Evolutionary conservation across 2,888 invertebrate species (phyloP), one percentile per base, ranked within the genome.

Genomic region (Aethes cnicana): DNA sequence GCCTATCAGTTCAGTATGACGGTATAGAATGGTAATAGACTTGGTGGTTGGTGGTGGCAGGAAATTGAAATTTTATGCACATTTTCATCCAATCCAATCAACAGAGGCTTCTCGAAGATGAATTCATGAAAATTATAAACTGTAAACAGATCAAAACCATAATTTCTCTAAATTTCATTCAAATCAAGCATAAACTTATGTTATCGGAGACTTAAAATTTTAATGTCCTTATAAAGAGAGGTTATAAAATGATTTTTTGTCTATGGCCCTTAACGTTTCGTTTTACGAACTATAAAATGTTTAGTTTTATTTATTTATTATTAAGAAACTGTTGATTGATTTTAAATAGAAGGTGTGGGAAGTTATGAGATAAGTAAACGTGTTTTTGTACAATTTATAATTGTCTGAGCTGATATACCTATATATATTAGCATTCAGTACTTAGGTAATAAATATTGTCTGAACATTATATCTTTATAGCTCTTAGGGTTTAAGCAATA

Each of bases 211-310:
- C 49, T 68, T 57, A 66, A 68, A 62, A 23, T 58, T 66, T 65
- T 64, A 64, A 63, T 57, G 63, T 59, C 57, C 48, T 56, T 43
- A 57, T 58, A 26, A 52, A 46, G 46, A 52, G 20, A 55, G 47
- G 57, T 58, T 57, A 56, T 65, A 61, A 61, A 65, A 53, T 55
- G 49, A 62, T 57, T 63, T 60, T 64, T 56, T 48, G 53, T 55
- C 54, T 56, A 58, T 60, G 54, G 47, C 58, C 55, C 57, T 30
- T 41, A 28, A 42, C 11, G 28, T 35, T 35, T 39, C 18, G 28
- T 46, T 52, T 52, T 39, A 52, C 39, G 30, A 39, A 59, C 55
- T 50, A 43, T 56, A 43, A 48, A 56, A 57, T 18, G 37, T 44
- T 44, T 21, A 36, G 32, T 28, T 43, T 26, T 43, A 55, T 52